Base-by-base conservation (phyloP, 23 tunicate genomes). In the Trididemnum miniatum region DNA sequence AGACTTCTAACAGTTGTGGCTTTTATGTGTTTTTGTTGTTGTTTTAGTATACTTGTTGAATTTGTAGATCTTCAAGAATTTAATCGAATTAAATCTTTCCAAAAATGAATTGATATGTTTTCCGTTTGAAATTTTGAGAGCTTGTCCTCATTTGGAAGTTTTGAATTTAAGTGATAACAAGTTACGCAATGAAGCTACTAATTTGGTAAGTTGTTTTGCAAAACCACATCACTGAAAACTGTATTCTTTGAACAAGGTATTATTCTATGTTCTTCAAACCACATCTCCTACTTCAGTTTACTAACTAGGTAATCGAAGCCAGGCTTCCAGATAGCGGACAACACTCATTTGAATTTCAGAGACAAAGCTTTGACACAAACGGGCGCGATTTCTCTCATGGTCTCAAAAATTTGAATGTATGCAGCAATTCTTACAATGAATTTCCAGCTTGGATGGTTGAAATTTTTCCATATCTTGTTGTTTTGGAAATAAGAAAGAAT, bases 1-100 rank as follows among this genome's bases (percentile, higher is more conserved):
- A n/a, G n/a, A n/a, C n/a, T n/a, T n/a, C n/a, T n/a, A n/a, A n/a
- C n/a, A n/a, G n/a, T n/a, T n/a, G n/a, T n/a, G n/a, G n/a, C n/a
- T n/a, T n/a, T n/a, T n/a, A n/a, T n/a, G n/a, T n/a, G n/a, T n/a
- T n/a, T n/a, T n/a, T n/a, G n/a, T n/a, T n/a, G n/a, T n/a, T n/a
- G n/a, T n/a, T n/a, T n/a, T n/a, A n/a, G n/a, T n/a, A n/a, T n/a
- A n/a, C n/a, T n/a, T n/a, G n/a, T n/a, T n/a, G n/a, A n/a, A n/a
- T n/a, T n/a, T n/a, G n/a, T 31, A 82, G 85, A 44, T 66, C 4
- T 82, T 82, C 40, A 9, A 15, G 3, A 69, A 27, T 34, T 60
- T 86, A 23, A 80, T 65, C 18, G 90, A 86, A 28, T 54, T 86
- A 35, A 67, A 65, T 65, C 32, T 86, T 24, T 67, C 90, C 25